Evolutionary conservation across 2,797 vertebrate species (phyloP).

Genomic region (Jordanella pulchra): DNA sequence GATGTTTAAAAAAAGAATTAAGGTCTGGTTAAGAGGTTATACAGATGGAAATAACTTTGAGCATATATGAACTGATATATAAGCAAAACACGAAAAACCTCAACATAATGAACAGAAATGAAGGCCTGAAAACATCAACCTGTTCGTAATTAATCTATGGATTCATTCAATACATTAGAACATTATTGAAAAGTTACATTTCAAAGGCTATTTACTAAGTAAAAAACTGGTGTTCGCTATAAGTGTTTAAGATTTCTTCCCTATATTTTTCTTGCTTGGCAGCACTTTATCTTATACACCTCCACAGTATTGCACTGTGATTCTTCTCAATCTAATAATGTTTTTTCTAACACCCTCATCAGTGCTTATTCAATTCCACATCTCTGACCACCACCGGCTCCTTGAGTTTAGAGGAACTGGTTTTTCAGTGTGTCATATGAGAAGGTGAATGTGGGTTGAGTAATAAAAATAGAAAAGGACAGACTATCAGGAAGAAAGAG

Average conservation of each 20-base stretch:
- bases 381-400: constrained; percentile 39
- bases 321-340: not conserved
- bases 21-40: not conserved
- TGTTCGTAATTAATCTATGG: too few relatives aligned
- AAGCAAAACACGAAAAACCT: too few relatives aligned
- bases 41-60: not conserved
- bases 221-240: not conserved
- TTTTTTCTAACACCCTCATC: constrained; percentile 10
- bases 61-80: too few relatives aligned
- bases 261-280: not conserved
- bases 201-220: not conserved
- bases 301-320: not conserved
- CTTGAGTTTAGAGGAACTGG: constrained; percentile 42
- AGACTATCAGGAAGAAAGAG: constrained; percentile 39
- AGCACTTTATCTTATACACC: not conserved
- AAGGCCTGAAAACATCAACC: too few relatives aligned
- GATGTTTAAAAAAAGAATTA: not conserved
- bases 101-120: not conserved
- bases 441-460: constrained; percentile 71
- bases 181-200: not conserved
- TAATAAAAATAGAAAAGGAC: constrained; percentile 71
- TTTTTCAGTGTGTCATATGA: constrained; percentile 49
- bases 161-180: not conserved
- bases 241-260: not conserved
- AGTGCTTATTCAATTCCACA: constrained; percentile 17